Evolutionary conservation across 2,113 vertebrate genomes (phyloP), one percentile per base, ranked within the genome.

Genomic region (Centropristis striata): DNA sequence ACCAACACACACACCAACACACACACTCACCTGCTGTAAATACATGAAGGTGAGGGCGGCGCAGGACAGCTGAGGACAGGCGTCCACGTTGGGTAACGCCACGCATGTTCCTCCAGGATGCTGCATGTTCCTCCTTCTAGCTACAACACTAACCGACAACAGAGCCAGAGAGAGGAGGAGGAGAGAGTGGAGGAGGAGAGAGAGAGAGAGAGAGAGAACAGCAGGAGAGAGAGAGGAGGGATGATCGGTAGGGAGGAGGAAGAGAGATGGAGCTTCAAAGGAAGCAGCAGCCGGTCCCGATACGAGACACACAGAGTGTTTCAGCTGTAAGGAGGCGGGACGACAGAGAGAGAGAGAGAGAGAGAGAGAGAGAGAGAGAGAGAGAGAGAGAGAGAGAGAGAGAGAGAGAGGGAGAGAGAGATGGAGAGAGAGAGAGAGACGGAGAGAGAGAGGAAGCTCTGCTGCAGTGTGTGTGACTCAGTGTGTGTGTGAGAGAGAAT

Each of bases 41-140:
- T 99, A 99, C 97, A 99, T 98, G 93, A 99, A 98, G 93, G 97
- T 98, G 96, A 99, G 96, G 94, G 97, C 97, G 92, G 97, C 97
- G 94, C 97, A 98, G 92, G 97, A 98, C 91, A 98, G 96, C 96
- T 97, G 97, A 90, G 97, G 97, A 96, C 97, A 98, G 95, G 97
- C 95, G 92, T 96, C 96, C 95, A 97, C 97, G 61, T 96, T 97
- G 89, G 97, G 97, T 94, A 98, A 94, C 83, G 97, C 96, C 93
- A 98, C 97, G 91, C 97, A 98, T 95, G 97, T 97, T 92, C 97
- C 96, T 94, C 97, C 97, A 93, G 97, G 97, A 95, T 98, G 97
- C 95, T 98, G 97, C 97, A 98, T 98, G 80, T 89, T 96, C 95
- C 88, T 91, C 89, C 80, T 74, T 58, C 53, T 53, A 32, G 60